phyloP scores from a whole-genome alignment of 2,113 vertebrate species.

The Nothoprocta pentlandii region DNA sequence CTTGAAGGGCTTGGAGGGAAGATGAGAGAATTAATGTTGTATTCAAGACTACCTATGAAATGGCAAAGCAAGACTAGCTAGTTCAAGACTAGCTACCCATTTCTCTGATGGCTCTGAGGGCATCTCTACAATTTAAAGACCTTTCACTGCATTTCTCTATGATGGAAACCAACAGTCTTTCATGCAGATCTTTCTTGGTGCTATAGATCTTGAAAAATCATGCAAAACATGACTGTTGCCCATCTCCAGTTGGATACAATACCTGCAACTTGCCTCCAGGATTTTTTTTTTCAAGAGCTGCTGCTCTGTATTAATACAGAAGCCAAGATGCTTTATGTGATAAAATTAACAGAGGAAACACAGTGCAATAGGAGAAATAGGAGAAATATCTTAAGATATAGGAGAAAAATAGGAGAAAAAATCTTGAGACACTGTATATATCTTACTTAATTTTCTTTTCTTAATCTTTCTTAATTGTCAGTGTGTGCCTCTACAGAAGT shows the following conservation, averaged over 20 bases:
- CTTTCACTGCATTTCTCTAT: not conserved
- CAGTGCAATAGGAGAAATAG: not conserved
- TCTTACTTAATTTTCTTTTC: not conserved
- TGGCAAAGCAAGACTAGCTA: not conserved
- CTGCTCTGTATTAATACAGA: not conserved
- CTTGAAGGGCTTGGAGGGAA: not conserved
- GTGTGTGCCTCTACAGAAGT: not conserved
- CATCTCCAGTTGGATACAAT: not conserved
- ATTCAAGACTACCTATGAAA: not conserved
- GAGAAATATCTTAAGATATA: no score
- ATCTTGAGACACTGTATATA: not conserved
- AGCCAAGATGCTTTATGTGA: not conserved
- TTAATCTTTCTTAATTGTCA: not conserved
- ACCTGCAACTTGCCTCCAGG: not conserved
- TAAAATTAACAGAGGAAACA: not conserved
- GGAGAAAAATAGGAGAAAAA: not conserved
- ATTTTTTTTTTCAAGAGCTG: not conserved
- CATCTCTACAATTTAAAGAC: not conserved
- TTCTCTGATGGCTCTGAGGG: not conserved
- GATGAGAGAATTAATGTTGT: not conserved
- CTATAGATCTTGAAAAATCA: not conserved
- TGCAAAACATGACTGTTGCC: not conserved
- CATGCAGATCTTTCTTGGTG: not conserved
- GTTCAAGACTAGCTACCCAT: not conserved
- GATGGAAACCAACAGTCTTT: not conserved